Evolutionary conservation across 2,113 vertebrate genomes (phyloP), one percentile per base, ranked within the genome.

Genomic region (Bambusicola thoracicus): DNA sequence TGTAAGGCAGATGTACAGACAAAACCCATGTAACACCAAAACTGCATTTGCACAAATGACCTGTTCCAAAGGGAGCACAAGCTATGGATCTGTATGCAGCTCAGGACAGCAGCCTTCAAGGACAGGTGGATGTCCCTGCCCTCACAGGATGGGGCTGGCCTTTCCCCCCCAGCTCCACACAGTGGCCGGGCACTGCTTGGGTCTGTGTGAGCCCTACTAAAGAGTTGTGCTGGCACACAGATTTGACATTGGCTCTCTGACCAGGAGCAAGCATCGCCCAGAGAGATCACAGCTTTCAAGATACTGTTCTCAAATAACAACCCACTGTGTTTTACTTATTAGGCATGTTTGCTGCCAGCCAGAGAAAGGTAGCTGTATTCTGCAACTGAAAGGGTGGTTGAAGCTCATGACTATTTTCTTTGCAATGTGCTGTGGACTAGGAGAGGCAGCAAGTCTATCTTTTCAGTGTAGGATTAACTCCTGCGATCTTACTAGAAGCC

Each of bases 1-100:
- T 59, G 40, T 82, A 93, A 95, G 92, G 85, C 68, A 76, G 87
- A 92, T 78, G 77, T 91, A 89, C 58, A 75, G 89, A 49, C 58
- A 82, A 78, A 91, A 79, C 38, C 67, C 78, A 80, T 36, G 11
- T 16, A 48, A 58, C 38, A 17, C 10, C 81, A 66, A 67, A 48
- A 73, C 62, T 75, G 78, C 56, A 19, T 44, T 75, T 79, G 21
- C 27, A 53, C 1, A 2, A 48, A 32, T 43, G 72, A 72, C n/a
- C 41, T 20, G 1, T 14, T 44, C 27, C 65, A 81, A 79, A 80
- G 3, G 43, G 61, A 84, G 73, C 58, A 59, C 7, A 36, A 72
- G 43, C 67, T 43, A 11, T 7, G 15, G 34, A 40, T 58, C 17
- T 7, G 13, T 38, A 36, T 21, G 43, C 58, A 82, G 79, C 85